These are phyloP conservation scores for Mastomys coucha DNA, from an alignment of 2,113 vertebrate genomes.

Conservation along the genomic window DNA sequence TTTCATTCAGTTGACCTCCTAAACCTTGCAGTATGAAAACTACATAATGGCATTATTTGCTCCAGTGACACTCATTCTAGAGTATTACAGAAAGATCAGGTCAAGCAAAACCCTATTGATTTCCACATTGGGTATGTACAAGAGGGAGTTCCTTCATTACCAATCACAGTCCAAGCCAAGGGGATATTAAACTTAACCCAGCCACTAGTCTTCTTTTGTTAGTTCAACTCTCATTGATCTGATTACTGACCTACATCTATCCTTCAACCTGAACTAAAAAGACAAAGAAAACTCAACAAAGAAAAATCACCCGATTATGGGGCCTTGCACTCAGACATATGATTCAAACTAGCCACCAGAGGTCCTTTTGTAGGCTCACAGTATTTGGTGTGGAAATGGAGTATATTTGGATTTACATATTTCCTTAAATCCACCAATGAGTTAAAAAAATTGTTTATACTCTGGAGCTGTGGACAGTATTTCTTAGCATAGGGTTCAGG, in stretches of 20 bases:
- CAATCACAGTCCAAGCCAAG: slow-evolving; percentile 40
- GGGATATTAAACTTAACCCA: slow-evolving; percentile 23
- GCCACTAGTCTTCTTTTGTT: background rate
- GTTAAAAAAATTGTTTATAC: slow-evolving; percentile 9
- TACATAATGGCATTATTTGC: background rate
- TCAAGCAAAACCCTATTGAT: slow-evolving; percentile 41
- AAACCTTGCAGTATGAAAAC: slow-evolving; percentile 1
- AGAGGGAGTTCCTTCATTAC: slow-evolving; percentile 16
- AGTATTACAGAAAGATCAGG: slow-evolving; percentile 29
- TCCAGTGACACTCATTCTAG: slow-evolving; percentile 42
- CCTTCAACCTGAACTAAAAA: background rate
- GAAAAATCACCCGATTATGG: background rate
- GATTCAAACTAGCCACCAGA: background rate
- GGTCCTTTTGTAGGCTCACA: background rate
- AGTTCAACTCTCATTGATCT: slow-evolving; percentile 5
- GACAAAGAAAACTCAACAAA: background rate
- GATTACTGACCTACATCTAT: background rate
- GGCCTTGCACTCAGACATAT: background rate
- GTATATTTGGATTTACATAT: background rate
- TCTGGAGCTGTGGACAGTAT: background rate
- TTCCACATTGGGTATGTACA: slow-evolving; percentile 22
- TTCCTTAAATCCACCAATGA: background rate
- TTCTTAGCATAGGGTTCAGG: background rate
- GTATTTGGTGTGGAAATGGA: background rate
- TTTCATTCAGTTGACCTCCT: background rate